Evolutionary conservation across 2,797 vertebrate genomes (phyloP).

Genomic region (Gymnopithys bicolor): DNA sequence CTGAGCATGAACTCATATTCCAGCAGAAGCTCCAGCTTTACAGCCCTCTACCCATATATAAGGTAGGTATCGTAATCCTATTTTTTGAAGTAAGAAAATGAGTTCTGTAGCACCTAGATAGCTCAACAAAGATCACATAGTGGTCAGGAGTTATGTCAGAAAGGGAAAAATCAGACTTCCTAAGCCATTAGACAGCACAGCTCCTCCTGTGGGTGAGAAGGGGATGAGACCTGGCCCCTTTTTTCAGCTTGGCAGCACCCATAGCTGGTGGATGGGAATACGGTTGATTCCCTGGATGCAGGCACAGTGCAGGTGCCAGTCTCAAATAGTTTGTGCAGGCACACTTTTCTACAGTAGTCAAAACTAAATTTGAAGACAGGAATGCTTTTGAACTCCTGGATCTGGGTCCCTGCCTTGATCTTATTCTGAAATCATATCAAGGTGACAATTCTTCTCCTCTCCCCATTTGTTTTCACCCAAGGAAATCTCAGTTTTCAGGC

Average conservation of each 20-base stretch:
- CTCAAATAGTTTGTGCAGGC: neutral
- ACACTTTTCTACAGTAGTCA: neutral
- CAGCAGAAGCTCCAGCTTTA: neutral
- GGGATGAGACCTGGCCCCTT: neutral
- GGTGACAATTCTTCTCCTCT: neutral
- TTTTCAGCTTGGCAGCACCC: neutral
- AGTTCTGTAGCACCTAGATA: neutral
- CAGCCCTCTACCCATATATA: accelerated
- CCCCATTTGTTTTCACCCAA: neutral
- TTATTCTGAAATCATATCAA: neutral
- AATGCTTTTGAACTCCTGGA: neutral
- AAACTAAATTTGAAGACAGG: neutral
- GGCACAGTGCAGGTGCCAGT: neutral
- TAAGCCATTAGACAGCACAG: neutral
- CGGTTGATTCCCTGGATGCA: accelerated
- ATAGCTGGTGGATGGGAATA: neutral
- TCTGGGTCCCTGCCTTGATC: neutral
- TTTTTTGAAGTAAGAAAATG: neutral
- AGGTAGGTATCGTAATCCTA: neutral
- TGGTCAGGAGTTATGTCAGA: neutral
- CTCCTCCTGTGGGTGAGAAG: neutral
- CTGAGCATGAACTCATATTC: neutral
- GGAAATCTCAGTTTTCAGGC: neutral
- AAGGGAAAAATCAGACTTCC: neutral
- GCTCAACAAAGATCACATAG: neutral